Evolutionary conservation across 2,797 vertebrate species (phyloP).

Genomic region (Alectoris magna): DNA sequence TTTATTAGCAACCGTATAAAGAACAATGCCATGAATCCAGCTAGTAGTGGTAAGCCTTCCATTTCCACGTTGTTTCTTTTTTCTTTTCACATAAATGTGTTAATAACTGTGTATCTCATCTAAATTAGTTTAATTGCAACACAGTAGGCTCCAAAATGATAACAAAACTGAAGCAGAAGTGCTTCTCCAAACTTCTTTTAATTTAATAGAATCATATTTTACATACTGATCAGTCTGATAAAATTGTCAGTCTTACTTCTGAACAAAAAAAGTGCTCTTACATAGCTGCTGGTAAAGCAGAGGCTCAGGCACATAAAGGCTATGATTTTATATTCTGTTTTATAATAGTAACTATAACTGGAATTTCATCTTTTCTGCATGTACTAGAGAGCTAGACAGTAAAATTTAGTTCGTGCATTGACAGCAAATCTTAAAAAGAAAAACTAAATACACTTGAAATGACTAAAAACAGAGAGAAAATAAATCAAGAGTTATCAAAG

Average conservation of each 20-base stretch:
- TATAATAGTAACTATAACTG: background rate
- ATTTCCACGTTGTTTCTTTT: background rate
- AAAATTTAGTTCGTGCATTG: background rate
- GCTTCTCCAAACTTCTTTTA: background rate
- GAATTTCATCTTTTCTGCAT: background rate
- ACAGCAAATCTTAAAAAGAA: background rate
- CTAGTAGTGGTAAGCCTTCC: background rate
- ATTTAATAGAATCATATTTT: background rate
- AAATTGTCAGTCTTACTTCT: background rate
- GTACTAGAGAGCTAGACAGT: background rate
- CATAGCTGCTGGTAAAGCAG: background rate
- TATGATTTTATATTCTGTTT: background rate
- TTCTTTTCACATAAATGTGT: background rate
- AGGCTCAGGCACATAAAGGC: background rate
- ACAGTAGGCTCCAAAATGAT: background rate
- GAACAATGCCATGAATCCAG: background rate
- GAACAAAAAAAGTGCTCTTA: background rate
- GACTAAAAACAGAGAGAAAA: background rate
- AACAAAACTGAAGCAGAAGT: background rate
- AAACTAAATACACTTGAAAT: background rate
- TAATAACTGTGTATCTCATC: background rate
- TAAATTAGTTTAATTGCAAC: background rate
- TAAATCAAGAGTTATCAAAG: background rate
- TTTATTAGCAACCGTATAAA: background rate
- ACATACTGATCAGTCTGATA: background rate